Percentiles rank a stretch among this genome's conserved stretches.
phyloP scores from a whole-genome alignment of 2,797 vertebrate species.

The Yasuhikotakia modesta region DNA sequence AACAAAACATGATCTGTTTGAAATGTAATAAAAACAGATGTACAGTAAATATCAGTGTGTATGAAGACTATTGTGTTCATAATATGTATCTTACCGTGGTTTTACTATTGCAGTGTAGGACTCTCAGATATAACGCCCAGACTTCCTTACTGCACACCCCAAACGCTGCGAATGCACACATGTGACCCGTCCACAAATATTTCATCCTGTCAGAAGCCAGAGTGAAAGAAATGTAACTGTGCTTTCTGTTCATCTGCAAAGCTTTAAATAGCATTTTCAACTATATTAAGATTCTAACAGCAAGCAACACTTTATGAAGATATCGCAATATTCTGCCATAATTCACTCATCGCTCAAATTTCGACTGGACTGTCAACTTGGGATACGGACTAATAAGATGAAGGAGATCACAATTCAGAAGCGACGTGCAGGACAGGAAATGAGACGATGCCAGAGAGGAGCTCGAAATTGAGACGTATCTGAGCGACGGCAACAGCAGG shows the following conservation, averaged over 20 bases:
- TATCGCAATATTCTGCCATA: slow-evolving; percentile 47
- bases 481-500: background rate
- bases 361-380: slow-evolving; percentile 32
- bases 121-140: slow-evolving; percentile 81
- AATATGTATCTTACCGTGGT: slow-evolving; percentile 68
- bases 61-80: background rate
- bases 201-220: slow-evolving; percentile 87
- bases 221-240: background rate
- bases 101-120: slow-evolving; percentile 78
- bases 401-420: slow-evolving; percentile 54
- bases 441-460: slow-evolving; percentile 42
- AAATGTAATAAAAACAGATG: background rate
- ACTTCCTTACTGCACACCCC: slow-evolving; percentile 86
- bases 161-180: slow-evolving; percentile 91
- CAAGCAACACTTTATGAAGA: slow-evolving; percentile 37
- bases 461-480: slow-evolving; percentile 46
- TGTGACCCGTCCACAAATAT: slow-evolving; percentile 94
- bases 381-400: slow-evolving; percentile 51
- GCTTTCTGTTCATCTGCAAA: slow-evolving; percentile 11
- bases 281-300: slow-evolving; percentile 44
- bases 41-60: background rate
- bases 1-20: background rate
- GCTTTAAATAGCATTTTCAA: slow-evolving; percentile 35
- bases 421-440: slow-evolving; percentile 40
- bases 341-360: slow-evolving; percentile 55